Evolutionary conservation across 2,888 invertebrate species (phyloP).

Genomic region (Eulithis prunata): DNA sequence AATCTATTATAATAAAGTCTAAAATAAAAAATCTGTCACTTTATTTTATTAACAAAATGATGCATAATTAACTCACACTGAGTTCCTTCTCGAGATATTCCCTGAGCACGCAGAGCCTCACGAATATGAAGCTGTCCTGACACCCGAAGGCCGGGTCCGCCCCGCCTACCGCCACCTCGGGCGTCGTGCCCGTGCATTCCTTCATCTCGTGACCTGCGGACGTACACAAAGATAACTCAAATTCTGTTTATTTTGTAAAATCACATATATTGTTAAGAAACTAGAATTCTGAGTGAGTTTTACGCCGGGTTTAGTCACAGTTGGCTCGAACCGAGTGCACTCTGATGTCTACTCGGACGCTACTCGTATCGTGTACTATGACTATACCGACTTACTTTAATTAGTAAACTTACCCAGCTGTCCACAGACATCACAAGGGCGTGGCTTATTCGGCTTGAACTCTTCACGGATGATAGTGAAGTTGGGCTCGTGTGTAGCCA

Average conservation of each 20-base stretch:
- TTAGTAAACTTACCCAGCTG: conserved; percentile 89
- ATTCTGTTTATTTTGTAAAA: too few relatives aligned
- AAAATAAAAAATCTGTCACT: too few relatives aligned
- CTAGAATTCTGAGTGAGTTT: too few relatives aligned
- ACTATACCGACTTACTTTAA: too few relatives aligned
- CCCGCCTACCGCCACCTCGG: conserved; percentile 84
- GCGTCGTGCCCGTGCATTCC: conserved; percentile 92
- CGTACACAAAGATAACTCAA: background rate
- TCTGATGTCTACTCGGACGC: too few relatives aligned
- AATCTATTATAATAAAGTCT: too few relatives aligned
- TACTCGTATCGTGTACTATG: too few relatives aligned
- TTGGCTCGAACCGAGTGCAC: too few relatives aligned
- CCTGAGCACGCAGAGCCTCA: conserved; percentile 95
- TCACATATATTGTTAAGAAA: too few relatives aligned
- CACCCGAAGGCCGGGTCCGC: conserved; percentile 86
- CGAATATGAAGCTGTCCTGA: conserved; percentile 95
- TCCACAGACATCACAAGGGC: conserved; percentile 98
- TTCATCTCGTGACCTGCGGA: conserved; percentile 94
- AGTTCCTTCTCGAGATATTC: conserved; percentile 97
- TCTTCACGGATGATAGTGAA: conserved; percentile 99
- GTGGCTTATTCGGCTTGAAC: conserved; percentile 98
- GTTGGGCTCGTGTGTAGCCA: conserved; percentile 99
- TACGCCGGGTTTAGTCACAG: too few relatives aligned
- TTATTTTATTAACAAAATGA: too few relatives aligned
- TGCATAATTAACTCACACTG: conserved; percentile 15